A percentile compares a stretch with the other conserved stretches of the same genome.
phyloP scores from a whole-genome alignment of 2,797 vertebrate genomes.

The Staurois parvus region DNA sequence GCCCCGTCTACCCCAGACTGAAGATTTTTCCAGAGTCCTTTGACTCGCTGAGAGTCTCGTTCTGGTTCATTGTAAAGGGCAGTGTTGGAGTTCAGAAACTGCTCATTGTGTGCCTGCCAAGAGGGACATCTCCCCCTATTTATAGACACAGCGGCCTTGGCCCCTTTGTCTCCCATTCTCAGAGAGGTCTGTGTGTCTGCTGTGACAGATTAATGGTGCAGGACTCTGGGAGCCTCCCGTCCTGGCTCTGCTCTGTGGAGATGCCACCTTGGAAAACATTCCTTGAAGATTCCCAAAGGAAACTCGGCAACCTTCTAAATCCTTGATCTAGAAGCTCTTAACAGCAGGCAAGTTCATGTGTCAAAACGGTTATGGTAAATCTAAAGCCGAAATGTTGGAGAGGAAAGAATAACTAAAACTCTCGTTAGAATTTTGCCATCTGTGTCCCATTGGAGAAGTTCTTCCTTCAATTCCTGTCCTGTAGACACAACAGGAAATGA shows the following conservation, averaged over 20 bases:
- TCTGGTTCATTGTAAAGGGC: constrained; percentile 51
- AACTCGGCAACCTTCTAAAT: neutral
- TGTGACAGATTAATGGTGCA: neutral
- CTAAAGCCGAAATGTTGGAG: too few relatives aligned
- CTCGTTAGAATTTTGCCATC: too few relatives aligned
- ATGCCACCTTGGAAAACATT: constrained; percentile 7
- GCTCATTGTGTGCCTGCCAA: constrained; percentile 51
- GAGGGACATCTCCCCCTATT: constrained; percentile 39
- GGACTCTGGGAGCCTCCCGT: neutral
- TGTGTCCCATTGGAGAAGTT: too few relatives aligned
- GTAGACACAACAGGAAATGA: too few relatives aligned
- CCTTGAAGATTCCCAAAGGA: neutral
- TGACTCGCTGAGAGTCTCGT: constrained; percentile 15
- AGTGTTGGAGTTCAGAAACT: constrained; percentile 15
- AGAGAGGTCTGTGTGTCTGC: neutral
- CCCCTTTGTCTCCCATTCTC: neutral
- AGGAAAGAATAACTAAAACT: too few relatives aligned
- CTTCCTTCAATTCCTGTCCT: too few relatives aligned
- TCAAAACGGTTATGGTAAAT: neutral
- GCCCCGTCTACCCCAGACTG: neutral
- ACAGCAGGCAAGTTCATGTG: neutral
- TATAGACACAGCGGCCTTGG: constrained; percentile 15
- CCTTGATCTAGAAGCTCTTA: neutral
- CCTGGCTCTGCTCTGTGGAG: neutral
- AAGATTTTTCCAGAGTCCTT: constrained; percentile 14